Percentiles rank a stretch among this genome's conserved stretches.
These are phyloP conservation scores for Prostheceraeus crozeri DNA, from an alignment of 2,888 invertebrate genomes.

Conservation along the genomic window DNA sequence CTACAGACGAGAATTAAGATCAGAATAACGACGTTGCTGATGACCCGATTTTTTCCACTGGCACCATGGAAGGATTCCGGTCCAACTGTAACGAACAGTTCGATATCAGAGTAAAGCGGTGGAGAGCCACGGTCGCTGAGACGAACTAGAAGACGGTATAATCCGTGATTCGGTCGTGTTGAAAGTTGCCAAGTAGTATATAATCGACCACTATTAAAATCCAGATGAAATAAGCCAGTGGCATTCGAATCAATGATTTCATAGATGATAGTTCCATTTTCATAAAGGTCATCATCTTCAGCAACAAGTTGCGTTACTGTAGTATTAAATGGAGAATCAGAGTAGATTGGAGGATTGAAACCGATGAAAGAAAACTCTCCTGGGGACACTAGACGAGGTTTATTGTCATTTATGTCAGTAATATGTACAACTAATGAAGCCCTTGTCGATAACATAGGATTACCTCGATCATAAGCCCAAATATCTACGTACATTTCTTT, in stretches of 20 bases:
- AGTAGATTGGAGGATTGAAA: slow-evolving; percentile 18
- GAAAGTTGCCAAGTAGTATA: slow-evolving; percentile 30
- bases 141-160: too few relatives aligned
- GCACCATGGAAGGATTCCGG: too few relatives aligned
- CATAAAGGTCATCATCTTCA: slow-evolving; percentile 32
- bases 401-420: slow-evolving; percentile 33
- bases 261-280: slow-evolving; percentile 35
- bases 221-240: slow-evolving; percentile 31
- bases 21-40: slow-evolving; percentile 33
- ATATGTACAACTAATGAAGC: slow-evolving; percentile 28
- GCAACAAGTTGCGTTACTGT: slow-evolving; percentile 17
- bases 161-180: too few relatives aligned
- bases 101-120: too few relatives aligned
- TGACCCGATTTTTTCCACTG: slow-evolving; percentile 1
- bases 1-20: slow-evolving; percentile 31
- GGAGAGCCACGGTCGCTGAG: too few relatives aligned
- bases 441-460: slow-evolving; percentile 24
- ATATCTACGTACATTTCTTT: slow-evolving; percentile 14
- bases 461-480: slow-evolving; percentile 28
- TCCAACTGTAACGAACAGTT: too few relatives aligned
- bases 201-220: slow-evolving; percentile 18
- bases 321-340: slow-evolving; percentile 33
- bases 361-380: slow-evolving; percentile 24
- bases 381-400: slow-evolving; percentile 24
- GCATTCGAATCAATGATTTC: slow-evolving; percentile 33